phyloP scores from a whole-genome alignment of 2,888 invertebrate species.

The Torymus auratus region DNA sequence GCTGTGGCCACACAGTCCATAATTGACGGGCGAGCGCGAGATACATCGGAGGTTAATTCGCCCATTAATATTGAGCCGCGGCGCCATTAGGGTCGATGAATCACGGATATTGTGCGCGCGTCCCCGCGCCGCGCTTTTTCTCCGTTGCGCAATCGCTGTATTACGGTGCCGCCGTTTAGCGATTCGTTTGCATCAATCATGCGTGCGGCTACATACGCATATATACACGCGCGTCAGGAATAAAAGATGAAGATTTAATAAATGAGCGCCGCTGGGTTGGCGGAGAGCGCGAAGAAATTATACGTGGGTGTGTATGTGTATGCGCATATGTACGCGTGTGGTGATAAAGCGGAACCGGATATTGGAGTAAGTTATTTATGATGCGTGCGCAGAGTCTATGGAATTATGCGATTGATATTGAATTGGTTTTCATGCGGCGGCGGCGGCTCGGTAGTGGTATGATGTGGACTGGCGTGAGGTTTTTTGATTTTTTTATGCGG shows the following conservation, averaged over 20 bases:
- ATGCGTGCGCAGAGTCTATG: background rate
- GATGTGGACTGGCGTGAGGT: background rate
- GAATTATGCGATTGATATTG: constrained; percentile 36
- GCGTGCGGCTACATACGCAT: background rate
- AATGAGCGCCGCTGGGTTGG: constrained; percentile 18
- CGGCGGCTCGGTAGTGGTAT: background rate
- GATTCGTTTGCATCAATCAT: constrained; percentile 38
- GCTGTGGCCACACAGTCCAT: background rate
- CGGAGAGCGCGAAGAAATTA: background rate
- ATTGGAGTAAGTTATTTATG: constrained; percentile 45
- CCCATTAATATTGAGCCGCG: constrained; percentile 45
- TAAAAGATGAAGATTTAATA: constrained; percentile 52
- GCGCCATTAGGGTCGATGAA: constrained; percentile 51
- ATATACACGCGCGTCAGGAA: background rate
- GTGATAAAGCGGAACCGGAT: constrained; percentile 43
- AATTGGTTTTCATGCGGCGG: constrained; percentile 33
- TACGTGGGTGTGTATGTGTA: background rate
- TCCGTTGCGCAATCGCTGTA: constrained; percentile 4
- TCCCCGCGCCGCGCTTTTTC: background rate
- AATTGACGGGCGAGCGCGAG: constrained; percentile 38
- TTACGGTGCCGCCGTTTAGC: constrained; percentile 10
- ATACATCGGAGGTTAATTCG: constrained; percentile 50
- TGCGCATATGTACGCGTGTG: background rate
- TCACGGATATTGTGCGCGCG: constrained; percentile 24
- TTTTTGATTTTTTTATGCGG: constrained; percentile 15